phyloP scores from a whole-genome alignment of 2,113 vertebrate genomes.

The Mirounga angustirostris region DNA sequence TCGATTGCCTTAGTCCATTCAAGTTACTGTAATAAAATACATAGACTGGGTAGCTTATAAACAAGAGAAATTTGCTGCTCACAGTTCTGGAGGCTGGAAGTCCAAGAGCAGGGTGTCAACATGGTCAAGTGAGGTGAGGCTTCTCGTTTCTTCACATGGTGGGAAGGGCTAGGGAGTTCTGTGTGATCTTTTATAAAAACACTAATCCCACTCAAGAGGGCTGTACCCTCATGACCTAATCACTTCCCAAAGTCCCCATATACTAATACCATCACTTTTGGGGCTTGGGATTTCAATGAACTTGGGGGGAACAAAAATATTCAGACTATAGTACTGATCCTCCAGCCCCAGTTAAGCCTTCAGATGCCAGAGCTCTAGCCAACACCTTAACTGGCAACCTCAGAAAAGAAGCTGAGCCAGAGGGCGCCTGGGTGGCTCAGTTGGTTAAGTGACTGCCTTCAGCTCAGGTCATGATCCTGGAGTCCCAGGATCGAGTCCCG shows the following conservation, averaged over 20 bases:
- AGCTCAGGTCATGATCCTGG: no score
- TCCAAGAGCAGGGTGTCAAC: background rate
- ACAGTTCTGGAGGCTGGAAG: background rate
- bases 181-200: background rate
- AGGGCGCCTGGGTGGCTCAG: background rate
- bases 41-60: background rate
- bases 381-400: background rate
- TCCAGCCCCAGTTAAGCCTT: background rate
- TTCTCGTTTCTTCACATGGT: background rate
- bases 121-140: background rate
- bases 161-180: background rate
- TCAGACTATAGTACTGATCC: background rate
- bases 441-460: no score
- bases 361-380: background rate
- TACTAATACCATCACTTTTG: background rate
- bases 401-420: background rate
- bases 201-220: background rate
- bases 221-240: background rate
- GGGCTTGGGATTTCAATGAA: background rate
- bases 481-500: no score
- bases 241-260: background rate
- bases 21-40: background rate
- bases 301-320: background rate
- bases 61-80: background rate
- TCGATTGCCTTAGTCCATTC: background rate